phyloP scores from a whole-genome alignment of 92 coral and sea anemone genomes.

The Parazoanthus atlanticus region DNA sequence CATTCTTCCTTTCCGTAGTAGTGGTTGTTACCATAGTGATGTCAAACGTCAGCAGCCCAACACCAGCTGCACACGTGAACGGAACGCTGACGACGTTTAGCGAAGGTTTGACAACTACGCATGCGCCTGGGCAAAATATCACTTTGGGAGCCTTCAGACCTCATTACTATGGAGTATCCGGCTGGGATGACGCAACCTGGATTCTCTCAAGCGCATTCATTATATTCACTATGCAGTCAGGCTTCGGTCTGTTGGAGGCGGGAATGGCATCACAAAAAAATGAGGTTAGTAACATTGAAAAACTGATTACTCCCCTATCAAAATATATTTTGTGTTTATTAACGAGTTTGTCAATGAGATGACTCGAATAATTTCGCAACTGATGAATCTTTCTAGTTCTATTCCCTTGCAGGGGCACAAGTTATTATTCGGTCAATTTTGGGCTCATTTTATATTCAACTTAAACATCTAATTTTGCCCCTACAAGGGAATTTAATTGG shows the following conservation, averaged over 20 bases:
- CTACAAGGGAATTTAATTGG: too few species aligned
- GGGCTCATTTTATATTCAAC: too few species aligned
- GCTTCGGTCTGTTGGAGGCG: slow-evolving; percentile 63
- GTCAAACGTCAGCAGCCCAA: slow-evolving; percentile 18
- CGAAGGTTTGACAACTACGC: neutral
- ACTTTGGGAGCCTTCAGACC: slow-evolving; percentile 14
- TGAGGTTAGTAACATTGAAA: slow-evolving; percentile 16
- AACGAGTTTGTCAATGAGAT: too few species aligned
- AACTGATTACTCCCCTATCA: too few species aligned
- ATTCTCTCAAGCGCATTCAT: slow-evolving; percentile 65
- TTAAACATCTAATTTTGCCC: too few species aligned
- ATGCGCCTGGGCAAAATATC: neutral
- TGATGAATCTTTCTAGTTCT: too few species aligned
- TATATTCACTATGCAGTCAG: slow-evolving; percentile 74
- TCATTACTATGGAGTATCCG: slow-evolving; percentile 36
- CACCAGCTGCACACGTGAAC: slow-evolving; percentile 7
- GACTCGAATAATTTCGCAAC: too few species aligned
- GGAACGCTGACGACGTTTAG: neutral
- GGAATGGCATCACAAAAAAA: slow-evolving; percentile 50
- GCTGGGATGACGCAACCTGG: slow-evolving; percentile 79
- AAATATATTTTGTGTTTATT: too few species aligned
- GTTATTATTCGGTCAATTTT: too few species aligned
- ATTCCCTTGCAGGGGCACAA: too few species aligned
- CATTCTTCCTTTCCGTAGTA: neutral
- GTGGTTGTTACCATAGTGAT: slow-evolving; percentile 16